Evolutionary conservation across 2,888 invertebrate genomes (phyloP).

Genomic region (Drosophila incognita): DNA sequence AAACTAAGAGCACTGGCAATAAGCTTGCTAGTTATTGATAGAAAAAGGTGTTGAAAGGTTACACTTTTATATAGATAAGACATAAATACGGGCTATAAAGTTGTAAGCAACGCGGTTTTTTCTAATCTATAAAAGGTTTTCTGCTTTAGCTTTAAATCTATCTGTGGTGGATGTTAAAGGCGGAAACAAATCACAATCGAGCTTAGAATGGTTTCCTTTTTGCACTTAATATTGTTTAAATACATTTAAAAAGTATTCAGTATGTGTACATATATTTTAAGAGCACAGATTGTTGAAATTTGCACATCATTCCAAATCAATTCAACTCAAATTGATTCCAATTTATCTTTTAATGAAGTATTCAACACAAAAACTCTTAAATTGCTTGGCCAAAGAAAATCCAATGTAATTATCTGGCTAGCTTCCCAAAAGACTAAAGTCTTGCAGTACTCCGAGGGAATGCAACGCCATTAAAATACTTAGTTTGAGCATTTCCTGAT

Average conservation of each 20-base stretch:
- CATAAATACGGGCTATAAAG: neutral
- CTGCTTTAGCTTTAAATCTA: neutral
- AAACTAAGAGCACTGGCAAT: conserved; percentile 11
- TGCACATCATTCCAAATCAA: neutral
- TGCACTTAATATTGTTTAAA: neutral
- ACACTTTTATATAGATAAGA: conserved; percentile 1
- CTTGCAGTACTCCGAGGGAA: too few species aligned
- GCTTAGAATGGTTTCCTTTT: neutral
- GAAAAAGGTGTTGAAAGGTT: conserved; percentile 26
- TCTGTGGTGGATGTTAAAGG: neutral
- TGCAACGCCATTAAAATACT: neutral
- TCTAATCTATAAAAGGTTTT: neutral
- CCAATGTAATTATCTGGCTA: neutral
- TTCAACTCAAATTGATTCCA: neutral
- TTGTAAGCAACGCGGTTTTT: neutral
- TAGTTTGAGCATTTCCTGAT: neutral
- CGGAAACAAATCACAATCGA: neutral
- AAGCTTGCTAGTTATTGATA: conserved; percentile 27
- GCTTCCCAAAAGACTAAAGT: neutral
- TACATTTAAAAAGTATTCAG: neutral
- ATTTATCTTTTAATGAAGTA: neutral
- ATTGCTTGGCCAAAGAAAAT: neutral
- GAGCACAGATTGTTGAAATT: neutral
- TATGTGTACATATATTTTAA: too few species aligned
- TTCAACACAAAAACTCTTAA: neutral